Base-by-base conservation (phyloP, 2,888 invertebrate genomes). In the Lathronympha strigana region DNA sequence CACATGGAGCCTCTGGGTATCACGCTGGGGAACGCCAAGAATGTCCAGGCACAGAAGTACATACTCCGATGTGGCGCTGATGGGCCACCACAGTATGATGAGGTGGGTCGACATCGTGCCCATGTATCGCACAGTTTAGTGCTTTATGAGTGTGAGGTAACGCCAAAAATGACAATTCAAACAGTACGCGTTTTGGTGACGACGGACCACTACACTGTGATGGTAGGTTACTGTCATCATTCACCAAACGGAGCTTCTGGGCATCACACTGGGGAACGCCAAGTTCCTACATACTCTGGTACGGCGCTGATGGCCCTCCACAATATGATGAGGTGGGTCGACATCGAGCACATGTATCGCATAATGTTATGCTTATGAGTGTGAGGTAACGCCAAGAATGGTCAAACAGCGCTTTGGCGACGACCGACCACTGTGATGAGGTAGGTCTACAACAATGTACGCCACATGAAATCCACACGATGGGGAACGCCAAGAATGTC, bases 1-100 rank as follows among this genome's bases (percentile, higher is more conserved):
- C 92, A 94, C 71, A 94, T 95, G 94, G 72, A 86, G 0, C 79
- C 86, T 0, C 81, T 95, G 23, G 83, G 90, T 51, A 83, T 95
- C 31, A 84, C 85, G 6, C 86, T 93, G 45, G 92, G 92, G 54
- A 88, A 90, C 67, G 86, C 89, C 28, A 83, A 81, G 63, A 81
- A 86, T 53, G 84, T 93, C 4, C 80, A 70, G 0, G 83, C 90
- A 0, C 80, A 77, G 31, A 86, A 93, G 43, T 93, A 83, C 72
- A 90, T 95, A 61, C 77, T 94, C 9, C 79, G 87, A 17, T 81
- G 92, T 63, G 94, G 94, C 0, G 78, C 87, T 0, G 79, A 84
- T 0, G 93, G 93, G 4, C 94, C 94, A 0, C 76, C 79, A 11
- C 91, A 89, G 36, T 94, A 93, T 74, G 88, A 87, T 57, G 93